Evolutionary conservation across 1,140 invertebrate species (phyloP).

Genomic region (Drosophila pruinosa): DNA sequence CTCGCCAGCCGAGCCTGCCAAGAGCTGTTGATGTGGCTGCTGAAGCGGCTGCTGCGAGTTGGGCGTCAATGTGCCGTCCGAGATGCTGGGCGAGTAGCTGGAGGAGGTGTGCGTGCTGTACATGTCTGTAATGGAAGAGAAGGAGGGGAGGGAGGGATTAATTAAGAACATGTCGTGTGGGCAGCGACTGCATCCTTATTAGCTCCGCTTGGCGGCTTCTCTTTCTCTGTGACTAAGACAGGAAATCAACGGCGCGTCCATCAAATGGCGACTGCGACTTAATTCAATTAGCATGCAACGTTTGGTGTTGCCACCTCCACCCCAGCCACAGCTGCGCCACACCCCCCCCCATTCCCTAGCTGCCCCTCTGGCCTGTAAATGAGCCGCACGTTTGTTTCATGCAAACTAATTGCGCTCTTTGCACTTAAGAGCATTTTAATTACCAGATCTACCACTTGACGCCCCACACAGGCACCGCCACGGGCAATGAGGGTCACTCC

Average conservation of each 20-base stretch:
- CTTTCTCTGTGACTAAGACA: slow-evolving; percentile 52
- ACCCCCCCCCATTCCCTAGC: neutral
- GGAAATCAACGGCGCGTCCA: slow-evolving; percentile 73
- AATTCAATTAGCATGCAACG: slow-evolving; percentile 72
- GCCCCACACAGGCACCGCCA: slow-evolving; percentile 9
- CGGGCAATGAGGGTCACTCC: slow-evolving; percentile 61
- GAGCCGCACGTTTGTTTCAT: slow-evolving; percentile 66
- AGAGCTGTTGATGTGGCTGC: neutral
- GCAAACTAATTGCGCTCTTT: slow-evolving; percentile 77
- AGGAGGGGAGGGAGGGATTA: neutral
- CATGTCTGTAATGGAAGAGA: slow-evolving; percentile 66
- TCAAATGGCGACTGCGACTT: slow-evolving; percentile 57
- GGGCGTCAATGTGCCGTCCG: slow-evolving; percentile 79
- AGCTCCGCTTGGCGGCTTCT: slow-evolving; percentile 38
- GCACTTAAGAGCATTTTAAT: slow-evolving; percentile 75
- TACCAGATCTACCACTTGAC: slow-evolving; percentile 59
- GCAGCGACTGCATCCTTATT: slow-evolving; percentile 72
- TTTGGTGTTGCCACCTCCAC: slow-evolving; percentile 63
- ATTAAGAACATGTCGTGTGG: slow-evolving; percentile 54
- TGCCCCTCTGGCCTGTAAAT: slow-evolving; percentile 34
- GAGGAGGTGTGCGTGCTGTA: slow-evolving; percentile 82
- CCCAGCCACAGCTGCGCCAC: slow-evolving; percentile 18
- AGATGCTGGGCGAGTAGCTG: slow-evolving; percentile 81
- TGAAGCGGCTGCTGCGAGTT: slow-evolving; percentile 56
- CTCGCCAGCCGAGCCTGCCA: slow-evolving; percentile 1